These are phyloP conservation scores for Xestia sexstrigata DNA, from an alignment of 2,888 invertebrate genomes.

Conservation along the genomic window DNA sequence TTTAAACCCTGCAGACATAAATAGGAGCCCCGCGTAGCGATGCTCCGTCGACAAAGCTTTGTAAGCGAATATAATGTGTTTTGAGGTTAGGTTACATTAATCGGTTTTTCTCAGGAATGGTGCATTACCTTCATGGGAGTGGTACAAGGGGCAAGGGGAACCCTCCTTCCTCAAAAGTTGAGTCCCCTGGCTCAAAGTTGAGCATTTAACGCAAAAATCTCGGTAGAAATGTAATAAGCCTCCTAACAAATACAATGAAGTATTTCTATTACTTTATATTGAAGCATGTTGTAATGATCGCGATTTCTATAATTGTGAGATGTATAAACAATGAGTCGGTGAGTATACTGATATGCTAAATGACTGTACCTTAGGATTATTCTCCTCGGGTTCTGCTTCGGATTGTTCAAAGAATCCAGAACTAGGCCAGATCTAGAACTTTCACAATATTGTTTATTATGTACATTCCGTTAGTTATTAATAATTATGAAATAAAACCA, in stretches of 20 bases:
- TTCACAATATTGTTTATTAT: constrained; percentile 28
- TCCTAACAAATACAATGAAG: constrained; percentile 3
- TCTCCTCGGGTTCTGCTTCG: no score
- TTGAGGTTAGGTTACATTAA: no score
- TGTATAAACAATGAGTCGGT: constrained; percentile 21
- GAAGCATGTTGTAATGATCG: not conserved
- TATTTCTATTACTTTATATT: constrained; percentile 11
- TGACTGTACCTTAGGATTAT: not conserved
- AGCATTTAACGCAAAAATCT: not conserved
- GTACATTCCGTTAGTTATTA: constrained; percentile 55
- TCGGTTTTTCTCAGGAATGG: no score
- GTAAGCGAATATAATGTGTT: no score
- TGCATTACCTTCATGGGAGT: no score
- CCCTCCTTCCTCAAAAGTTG: no score
- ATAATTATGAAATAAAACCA: constrained; percentile 56
- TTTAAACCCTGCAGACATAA: no score
- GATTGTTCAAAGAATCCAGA: constrained; percentile 11
- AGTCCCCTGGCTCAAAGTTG: no score
- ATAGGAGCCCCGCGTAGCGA: no score
- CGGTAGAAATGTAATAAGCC: not conserved
- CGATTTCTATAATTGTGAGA: not conserved
- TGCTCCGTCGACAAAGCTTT: no score
- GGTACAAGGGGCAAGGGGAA: no score
- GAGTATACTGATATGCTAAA: not conserved
- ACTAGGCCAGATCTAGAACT: not conserved